phyloP scores from a whole-genome alignment of 2,113 vertebrate species.

The Verasper variegatus region DNA sequence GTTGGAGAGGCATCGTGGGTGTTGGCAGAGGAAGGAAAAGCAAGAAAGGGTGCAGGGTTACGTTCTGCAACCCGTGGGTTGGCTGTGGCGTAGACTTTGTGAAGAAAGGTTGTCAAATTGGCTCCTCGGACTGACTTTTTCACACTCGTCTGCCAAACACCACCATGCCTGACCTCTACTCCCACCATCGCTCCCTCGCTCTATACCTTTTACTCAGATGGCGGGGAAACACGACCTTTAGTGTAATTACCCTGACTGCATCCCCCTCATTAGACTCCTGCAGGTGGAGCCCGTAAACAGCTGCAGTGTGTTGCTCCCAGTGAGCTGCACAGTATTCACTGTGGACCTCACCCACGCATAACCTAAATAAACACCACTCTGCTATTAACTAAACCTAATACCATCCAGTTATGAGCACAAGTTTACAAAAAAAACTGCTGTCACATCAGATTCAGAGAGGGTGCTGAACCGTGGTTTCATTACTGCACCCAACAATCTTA shows the following conservation, averaged over 20 bases:
- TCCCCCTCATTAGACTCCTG: slow-evolving; percentile 74
- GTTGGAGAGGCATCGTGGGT: slow-evolving; percentile 42
- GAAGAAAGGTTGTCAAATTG: slow-evolving; percentile 49
- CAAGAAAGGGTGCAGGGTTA: slow-evolving; percentile 19
- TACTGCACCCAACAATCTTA: slow-evolving; percentile 1
- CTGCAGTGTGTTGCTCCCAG: slow-evolving; percentile 53
- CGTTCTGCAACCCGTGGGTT: slow-evolving; percentile 41
- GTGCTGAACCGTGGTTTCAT: slow-evolving; percentile 12
- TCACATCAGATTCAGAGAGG: slow-evolving; percentile 23
- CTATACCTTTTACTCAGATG: slow-evolving; percentile 50
- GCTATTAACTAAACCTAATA: neutral
- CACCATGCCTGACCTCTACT: slow-evolving; percentile 53
- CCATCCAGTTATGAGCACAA: slow-evolving; percentile 19
- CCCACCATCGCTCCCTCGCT: neutral
- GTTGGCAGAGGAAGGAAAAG: slow-evolving; percentile 30
- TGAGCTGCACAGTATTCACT: slow-evolving; percentile 38
- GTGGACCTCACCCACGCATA: slow-evolving; percentile 43
- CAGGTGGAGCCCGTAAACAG: slow-evolving; percentile 70
- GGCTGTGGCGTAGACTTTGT: slow-evolving; percentile 42
- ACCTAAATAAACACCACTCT: slow-evolving; percentile 32
- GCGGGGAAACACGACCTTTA: slow-evolving; percentile 52
- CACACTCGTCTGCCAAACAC: slow-evolving; percentile 47
- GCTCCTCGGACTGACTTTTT: slow-evolving; percentile 38
- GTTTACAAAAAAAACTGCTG: slow-evolving; percentile 7
- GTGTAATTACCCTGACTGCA: slow-evolving; percentile 66